Base-by-base conservation (phyloP, 2,113 vertebrate genomes). In the Taurulus bubalis region DNA sequence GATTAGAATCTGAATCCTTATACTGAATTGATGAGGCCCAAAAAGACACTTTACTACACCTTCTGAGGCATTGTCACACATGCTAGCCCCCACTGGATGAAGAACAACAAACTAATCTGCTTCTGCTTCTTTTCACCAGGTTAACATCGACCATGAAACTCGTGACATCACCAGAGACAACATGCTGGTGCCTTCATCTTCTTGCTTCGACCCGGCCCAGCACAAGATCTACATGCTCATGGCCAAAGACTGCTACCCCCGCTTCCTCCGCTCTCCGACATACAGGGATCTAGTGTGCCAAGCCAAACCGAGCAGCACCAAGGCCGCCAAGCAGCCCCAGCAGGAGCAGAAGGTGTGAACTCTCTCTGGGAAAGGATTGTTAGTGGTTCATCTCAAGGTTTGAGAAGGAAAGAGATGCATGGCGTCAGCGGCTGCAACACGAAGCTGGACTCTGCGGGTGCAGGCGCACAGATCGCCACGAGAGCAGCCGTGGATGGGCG, bases 171-270 rank as follows among this genome's bases (percentile, higher is more conserved):
- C 97, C 0, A 96, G 94, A 90, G 95, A 93, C 77, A 98, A 97
- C 69, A 75, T 98, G 90, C 79, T 89, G 47, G 79, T 83, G 22
- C 96, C 96, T 5, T 97, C 96, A 0, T 72, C 93, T 0, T 94
- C 91, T 28, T 95, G 93, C 32, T 99, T 99, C 14, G 96, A 98
- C 8, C 80, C 88, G 6, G 97, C 97, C 0, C 97, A 98, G 86
- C 95, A 89, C 87, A 96, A 89, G 69, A 96, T 98, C 62, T 97
- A 98, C 82, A 95, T 95, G 90, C 95, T 99, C 55, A 99, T 99
- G 98, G 97, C 97, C 79, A 98, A 98, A 88, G 98, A 99, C 94
- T 97, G 97, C 92, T 98, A 98, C 68, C 96, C 95, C 0, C 97
- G 97, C 34, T 99, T 98, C 87, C 95, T 99, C 22, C 95, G 94